These are phyloP conservation scores for Micropoecilia bifurca DNA, from an alignment of 2,797 vertebrate genomes.

Conservation along the genomic window DNA sequence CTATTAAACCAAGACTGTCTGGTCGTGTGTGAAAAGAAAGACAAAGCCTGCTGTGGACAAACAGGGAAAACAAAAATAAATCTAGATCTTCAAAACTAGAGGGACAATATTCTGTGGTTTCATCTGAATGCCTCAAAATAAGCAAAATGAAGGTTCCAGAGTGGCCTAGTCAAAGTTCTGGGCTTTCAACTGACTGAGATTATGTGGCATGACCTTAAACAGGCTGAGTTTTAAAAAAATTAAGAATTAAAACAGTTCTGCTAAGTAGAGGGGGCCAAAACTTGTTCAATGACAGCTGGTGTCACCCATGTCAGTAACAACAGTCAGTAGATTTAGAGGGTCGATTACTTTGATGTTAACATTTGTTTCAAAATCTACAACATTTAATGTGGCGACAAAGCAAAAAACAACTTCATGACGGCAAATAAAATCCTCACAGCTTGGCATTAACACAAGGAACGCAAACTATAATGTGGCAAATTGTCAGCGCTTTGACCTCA, in stretches of 20 bases:
- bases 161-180: slow-evolving; percentile 1
- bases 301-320: background rate
- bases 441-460: background rate
- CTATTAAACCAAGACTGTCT: background rate
- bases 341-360: background rate
- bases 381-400: background rate
- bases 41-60: background rate
- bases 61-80: background rate
- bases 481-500: background rate
- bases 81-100: background rate
- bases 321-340: background rate
- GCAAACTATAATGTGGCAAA: background rate
- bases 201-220: background rate
- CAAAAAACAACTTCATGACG: background rate
- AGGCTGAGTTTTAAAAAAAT: background rate
- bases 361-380: background rate
- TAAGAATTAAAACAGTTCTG: background rate
- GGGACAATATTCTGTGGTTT: background rate
- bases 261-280: background rate
- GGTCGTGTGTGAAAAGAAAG: background rate
- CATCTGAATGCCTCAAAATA: background rate
- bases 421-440: background rate
- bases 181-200: background rate
- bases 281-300: background rate
- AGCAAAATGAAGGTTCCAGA: background rate